Conservation (phyloP, 2,797 vertebrate genomes). For the Platyrinchus mystaceus region DNA sequence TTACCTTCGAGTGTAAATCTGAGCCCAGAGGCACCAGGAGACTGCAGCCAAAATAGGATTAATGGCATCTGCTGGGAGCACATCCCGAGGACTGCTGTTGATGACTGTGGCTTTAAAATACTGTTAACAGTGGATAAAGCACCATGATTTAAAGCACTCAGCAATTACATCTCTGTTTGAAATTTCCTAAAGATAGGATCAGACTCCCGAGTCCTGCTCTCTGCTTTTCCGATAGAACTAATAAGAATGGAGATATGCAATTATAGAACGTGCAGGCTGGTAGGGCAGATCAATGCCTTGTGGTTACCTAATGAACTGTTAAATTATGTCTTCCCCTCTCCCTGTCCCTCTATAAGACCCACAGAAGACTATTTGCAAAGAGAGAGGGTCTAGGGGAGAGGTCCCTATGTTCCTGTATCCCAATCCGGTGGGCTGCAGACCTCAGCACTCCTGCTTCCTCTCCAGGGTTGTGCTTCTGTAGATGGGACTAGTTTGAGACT, state of each 20-base stretch:
- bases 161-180: conserved; percentile 54
- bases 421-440: rapidly evolving
- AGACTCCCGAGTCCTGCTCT: not conserved
- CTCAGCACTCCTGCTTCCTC: not conserved
- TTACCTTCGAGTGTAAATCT: not conserved
- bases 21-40: not conserved
- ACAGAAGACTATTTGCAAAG: not conserved
- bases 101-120: conserved; percentile 36
- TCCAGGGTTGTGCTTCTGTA: not conserved
- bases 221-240: conserved; percentile 20
- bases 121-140: conserved; percentile 29
- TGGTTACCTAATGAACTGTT: conserved; percentile 46
- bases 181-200: conserved; percentile 49
- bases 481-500: not conserved
- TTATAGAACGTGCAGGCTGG: not conserved
- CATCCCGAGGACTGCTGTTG: not conserved
- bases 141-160: not conserved
- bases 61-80: conserved; percentile 23
- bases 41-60: not conserved
- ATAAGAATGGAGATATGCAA: conserved; percentile 20
- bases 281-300: conserved; percentile 36
- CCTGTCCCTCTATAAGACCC: not conserved
- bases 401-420: not conserved
- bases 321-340: not conserved
- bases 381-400: not conserved